Conservation (phyloP, 2,888 invertebrate genomes). For the Dolichopus griseipennis region DNA sequence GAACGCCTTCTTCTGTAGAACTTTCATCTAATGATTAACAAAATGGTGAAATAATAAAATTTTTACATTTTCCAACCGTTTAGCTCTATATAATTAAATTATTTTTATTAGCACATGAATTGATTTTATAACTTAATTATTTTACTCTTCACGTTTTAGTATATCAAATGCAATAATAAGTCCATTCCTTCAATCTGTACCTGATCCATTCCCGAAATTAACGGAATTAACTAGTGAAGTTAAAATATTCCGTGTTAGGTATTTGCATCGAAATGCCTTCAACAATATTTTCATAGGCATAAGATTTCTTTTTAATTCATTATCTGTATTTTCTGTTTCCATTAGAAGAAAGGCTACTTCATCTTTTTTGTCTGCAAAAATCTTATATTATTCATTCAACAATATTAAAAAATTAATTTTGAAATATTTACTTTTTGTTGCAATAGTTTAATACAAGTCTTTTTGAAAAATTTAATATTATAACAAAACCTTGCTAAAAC, state of each 20-base stretch:
- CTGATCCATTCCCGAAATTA: constrained; percentile 33
- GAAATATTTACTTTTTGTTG: constrained; percentile 51
- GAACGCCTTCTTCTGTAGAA: constrained; percentile 47
- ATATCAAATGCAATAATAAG: constrained; percentile 50
- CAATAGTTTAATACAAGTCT: constrained; percentile 50
- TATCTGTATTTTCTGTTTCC: constrained; percentile 52
- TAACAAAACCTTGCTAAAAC: constrained; percentile 45
- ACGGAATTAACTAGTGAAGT: constrained; percentile 38
- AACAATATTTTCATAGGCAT: constrained; percentile 51
- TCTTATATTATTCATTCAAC: constrained; percentile 38
- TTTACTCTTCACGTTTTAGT: constrained; percentile 39
- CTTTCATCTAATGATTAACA: constrained; percentile 45
- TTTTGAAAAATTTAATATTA: constrained; percentile 50
- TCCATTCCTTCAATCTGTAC: constrained; percentile 55
- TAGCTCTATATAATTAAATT: constrained; percentile 28
- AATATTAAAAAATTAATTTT: background rate
- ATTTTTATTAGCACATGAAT: background rate
- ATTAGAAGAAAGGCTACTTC: constrained; percentile 55
- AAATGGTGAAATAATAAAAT: constrained; percentile 61
- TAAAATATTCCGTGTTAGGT: constrained; percentile 53
- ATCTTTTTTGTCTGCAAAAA: constrained; percentile 58
- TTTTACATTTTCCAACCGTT: constrained; percentile 45
- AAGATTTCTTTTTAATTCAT: constrained; percentile 29
- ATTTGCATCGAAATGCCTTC: constrained; percentile 45
- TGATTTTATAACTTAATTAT: background rate